Base-by-base conservation (phyloP, 2,888 invertebrate species). In the Lasius platythorax region DNA sequence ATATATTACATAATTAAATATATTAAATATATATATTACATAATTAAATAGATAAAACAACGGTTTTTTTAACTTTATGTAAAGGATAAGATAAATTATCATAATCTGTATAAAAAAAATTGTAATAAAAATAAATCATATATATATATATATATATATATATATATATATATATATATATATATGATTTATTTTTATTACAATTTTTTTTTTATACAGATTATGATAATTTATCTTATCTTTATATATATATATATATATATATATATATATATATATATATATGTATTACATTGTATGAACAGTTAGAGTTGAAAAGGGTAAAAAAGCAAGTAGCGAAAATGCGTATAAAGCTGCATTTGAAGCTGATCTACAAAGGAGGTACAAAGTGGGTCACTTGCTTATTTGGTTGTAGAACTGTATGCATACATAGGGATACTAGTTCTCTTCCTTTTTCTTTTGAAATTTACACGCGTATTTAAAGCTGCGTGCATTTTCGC, bases 371-470 rank as follows among this genome's bases (percentile, higher is more conserved):
- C 40, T 68, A 78, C 43, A 78, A 78, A 68, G 68, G 23, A 43
- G 68, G 40, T 68, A 53, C 30, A 58, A 78, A 78, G 30, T 78
- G 56, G 78, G 78, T 78, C 56, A 78, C 56, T 68, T 78, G 43
- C 56, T 78, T 78, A 78, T 78, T 78, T 78, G 78, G n/a, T 78
- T 58, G 30, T 78, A 68, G 58, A 68, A 78, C 43, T 68, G 68
- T 56, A n/a, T 30, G 56, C 68, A 43, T 68, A 56, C 30, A 56
- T 56, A 58, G 67, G 67, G 56, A 53, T 56, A 56, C 78, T 1
- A 9, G 4, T 40, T 30, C n/a, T 37, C n/a, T 68, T 58, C n/a
- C 43, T 68, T 40, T 30, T 12, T 15, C 67, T 33, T 40, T 68
- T 78, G 43, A 78, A 68, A 78, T 78, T 78, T 68, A 43, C 28